These are phyloP conservation scores for Strigamia crassipes DNA, from an alignment of 2,888 invertebrate genomes.

Conservation along the genomic window DNA sequence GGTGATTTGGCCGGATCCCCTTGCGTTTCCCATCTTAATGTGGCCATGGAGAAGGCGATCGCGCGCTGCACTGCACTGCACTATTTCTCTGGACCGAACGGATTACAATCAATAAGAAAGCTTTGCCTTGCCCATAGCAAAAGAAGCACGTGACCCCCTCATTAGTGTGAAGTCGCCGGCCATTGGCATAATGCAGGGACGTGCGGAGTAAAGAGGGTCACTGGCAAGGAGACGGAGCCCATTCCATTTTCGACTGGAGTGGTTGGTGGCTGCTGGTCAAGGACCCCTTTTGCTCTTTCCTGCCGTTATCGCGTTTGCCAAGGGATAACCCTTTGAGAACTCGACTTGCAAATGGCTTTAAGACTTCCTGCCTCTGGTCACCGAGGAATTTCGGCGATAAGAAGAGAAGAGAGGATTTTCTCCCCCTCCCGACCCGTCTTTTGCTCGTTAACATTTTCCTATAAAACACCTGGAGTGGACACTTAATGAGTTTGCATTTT, in stretches of 20 bases:
- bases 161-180: slow-evolving; percentile 32
- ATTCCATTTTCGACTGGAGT: slow-evolving; percentile 16
- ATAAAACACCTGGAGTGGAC: slow-evolving; percentile 24
- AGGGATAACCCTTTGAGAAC: slow-evolving; percentile 40
- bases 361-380: slow-evolving; percentile 37
- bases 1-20: not conserved
- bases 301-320: slow-evolving; percentile 31
- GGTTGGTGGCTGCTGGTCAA: slow-evolving; percentile 39
- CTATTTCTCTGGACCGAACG: slow-evolving; percentile 13
- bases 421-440: not conserved
- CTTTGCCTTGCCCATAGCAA: slow-evolving; percentile 11
- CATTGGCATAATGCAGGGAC: slow-evolving; percentile 4
- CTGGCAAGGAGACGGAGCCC: not conserved
- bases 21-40: not conserved
- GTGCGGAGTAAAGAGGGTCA: slow-evolving; percentile 30
- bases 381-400: slow-evolving; percentile 25
- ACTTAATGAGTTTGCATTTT: not conserved
- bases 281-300: slow-evolving; percentile 33
- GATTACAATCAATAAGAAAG: slow-evolving; percentile 40
- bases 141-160: slow-evolving; percentile 40
- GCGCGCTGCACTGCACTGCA: not conserved
- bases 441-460: slow-evolving; percentile 15
- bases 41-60: slow-evolving; percentile 33
- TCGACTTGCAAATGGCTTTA: slow-evolving; percentile 38
- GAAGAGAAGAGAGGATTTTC: not conserved